A percentile compares a stretch with the other conserved stretches of the same genome.
phyloP scores from a whole-genome alignment of 2,113 vertebrate genomes.

The Eurystomus gularis region DNA sequence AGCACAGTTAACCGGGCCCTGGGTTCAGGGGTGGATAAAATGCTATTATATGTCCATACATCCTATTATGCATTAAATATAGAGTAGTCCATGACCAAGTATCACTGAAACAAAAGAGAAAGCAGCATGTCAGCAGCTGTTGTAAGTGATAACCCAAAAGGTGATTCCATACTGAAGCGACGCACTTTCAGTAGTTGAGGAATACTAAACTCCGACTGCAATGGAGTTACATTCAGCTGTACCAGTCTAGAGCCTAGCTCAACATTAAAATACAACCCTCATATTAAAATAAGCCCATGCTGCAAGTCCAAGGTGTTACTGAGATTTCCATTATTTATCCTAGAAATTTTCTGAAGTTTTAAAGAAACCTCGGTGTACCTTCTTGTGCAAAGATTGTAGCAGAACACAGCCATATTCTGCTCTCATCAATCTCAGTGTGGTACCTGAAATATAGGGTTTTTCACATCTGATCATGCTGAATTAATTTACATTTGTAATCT shows the following conservation, averaged over 20 bases:
- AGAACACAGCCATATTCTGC: neutral
- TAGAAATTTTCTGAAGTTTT: neutral
- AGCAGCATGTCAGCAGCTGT: neutral
- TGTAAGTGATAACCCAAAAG: neutral
- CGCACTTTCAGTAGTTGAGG: neutral
- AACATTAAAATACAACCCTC: neutral
- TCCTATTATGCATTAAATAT: neutral
- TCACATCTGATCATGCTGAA: neutral
- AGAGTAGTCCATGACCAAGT: neutral
- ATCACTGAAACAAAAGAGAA: neutral
- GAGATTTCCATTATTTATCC: neutral
- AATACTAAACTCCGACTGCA: neutral
- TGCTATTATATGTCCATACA: neutral
- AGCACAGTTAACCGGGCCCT: neutral
- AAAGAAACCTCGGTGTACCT: neutral
- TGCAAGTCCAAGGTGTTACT: neutral
- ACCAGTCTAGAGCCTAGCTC: neutral
- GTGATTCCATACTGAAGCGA: neutral
- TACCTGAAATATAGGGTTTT: neutral
- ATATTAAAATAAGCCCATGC: neutral
- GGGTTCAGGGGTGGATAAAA: neutral
- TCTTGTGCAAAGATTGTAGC: neutral
- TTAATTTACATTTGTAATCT: neutral
- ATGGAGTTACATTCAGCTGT: neutral
- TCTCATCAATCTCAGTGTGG: neutral